These are phyloP conservation scores for Mirounga angustirostris DNA, from an alignment of 2,113 vertebrate species.

Conservation along the genomic window DNA sequence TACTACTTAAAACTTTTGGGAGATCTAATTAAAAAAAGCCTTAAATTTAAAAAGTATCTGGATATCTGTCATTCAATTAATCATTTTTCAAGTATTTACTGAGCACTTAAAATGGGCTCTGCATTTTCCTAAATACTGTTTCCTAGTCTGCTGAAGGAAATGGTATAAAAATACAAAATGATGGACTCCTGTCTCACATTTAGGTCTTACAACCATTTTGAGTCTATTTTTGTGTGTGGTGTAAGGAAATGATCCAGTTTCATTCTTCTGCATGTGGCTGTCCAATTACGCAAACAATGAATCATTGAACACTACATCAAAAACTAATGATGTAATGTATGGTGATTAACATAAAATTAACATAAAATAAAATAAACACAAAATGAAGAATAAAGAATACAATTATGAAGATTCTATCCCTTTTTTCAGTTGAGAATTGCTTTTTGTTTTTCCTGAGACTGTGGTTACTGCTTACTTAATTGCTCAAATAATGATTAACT, in stretches of 20 bases:
- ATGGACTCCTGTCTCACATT: background rate
- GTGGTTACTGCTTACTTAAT: background rate
- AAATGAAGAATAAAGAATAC: background rate
- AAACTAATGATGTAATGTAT: no score
- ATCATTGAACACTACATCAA: no score
- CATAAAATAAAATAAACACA: background rate
- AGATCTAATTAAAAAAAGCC: background rate
- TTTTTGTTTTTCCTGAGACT: background rate
- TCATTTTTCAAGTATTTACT: background rate
- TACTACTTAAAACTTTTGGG: background rate
- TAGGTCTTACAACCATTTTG: no score
- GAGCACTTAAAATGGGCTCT: background rate
- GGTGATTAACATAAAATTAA: no score
- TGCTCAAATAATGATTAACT: constrained; percentile 12
- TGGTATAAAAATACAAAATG: background rate
- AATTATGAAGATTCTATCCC: background rate
- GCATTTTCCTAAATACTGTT: background rate
- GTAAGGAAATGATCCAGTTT: no score
- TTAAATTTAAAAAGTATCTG: background rate
- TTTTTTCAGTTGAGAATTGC: background rate
- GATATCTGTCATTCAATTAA: background rate
- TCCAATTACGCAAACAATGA: no score
- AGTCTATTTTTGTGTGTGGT: no score
- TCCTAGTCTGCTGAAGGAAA: background rate
- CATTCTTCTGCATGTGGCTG: no score